Evolutionary conservation across 1,140 invertebrate species (phyloP), one percentile per base, ranked within the genome.

Genomic region (Leptestheria dahalacensis): DNA sequence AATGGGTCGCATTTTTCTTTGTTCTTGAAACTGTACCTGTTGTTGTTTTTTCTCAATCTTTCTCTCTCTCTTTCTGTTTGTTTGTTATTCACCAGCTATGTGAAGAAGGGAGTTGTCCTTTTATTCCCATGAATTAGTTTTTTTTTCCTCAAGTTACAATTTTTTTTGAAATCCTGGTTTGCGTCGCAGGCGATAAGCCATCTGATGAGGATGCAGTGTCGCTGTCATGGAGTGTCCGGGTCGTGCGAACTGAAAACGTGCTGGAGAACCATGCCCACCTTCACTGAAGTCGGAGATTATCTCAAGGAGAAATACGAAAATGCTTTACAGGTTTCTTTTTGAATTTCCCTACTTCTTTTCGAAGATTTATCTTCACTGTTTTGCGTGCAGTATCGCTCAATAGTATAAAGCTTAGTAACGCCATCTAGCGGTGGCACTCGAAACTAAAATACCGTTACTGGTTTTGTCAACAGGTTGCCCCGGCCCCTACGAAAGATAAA

Each of bases 231-330:
- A 1, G 79, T 83, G 3, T 81, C 79, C 15, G 81, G 81, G 2
- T 80, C 79, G 1, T 82, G 81, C 65, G 78, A 81, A 64, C 66
- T 82, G 57, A 81, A 80, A 66, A 83, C 81, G 2, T 83, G 81
- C 66, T 83, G 82, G 70, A 72, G 73, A 55, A 75, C 73, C 23
- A 68, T 80, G 62, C 77, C 79, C 6, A 61, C 71, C 62, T 76
- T 82, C 71, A 65, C 74, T n/a, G 68, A 74, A 62, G 74, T 80
- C 47, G 78, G 79, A 10, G 69, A 73, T 46, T 71, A 70, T 51
- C 68, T 80, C 48, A 79, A 80, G 65, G 65, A 71, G 28, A 79
- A 79, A 64, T 80, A 78, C 64, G 68, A 71, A 56, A 69, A 68
- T 52, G 73, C 75, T 41, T 67, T 75, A 6, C 69, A 73, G 67